Conservation (phyloP, 2,113 vertebrate species). For the Hystrix cristata region DNA sequence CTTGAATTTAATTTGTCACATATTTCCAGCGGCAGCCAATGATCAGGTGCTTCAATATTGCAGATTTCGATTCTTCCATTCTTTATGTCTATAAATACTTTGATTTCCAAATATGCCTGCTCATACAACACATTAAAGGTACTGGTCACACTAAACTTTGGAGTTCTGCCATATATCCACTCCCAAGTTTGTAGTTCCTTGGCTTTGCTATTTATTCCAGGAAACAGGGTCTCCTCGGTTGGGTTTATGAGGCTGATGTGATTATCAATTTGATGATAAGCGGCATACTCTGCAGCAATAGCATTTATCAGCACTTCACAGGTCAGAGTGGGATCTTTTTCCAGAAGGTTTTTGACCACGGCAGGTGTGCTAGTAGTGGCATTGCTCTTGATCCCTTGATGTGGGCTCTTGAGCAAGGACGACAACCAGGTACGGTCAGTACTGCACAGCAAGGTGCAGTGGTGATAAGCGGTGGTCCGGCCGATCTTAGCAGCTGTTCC, state of each 20-base stretch:
- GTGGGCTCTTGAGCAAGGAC: constrained; percentile 90
- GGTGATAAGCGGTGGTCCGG: constrained; percentile 94
- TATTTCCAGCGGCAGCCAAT: constrained; percentile 91
- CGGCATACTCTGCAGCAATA: constrained; percentile 91
- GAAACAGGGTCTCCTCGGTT: constrained; percentile 89
- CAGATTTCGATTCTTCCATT: constrained; percentile 92
- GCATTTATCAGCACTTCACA: constrained; percentile 90
- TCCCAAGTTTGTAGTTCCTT: constrained; percentile 93
- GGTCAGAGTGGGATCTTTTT: constrained; percentile 92
- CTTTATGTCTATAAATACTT: constrained; percentile 91
- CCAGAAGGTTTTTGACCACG: constrained; percentile 92
- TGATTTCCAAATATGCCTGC: constrained; percentile 81
- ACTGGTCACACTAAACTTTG: constrained; percentile 92
- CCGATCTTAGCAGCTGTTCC: constrained; percentile 96
- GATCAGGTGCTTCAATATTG: constrained; percentile 85
- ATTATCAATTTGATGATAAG: constrained; percentile 86
- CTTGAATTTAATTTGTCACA: constrained; percentile 84
- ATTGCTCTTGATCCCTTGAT: constrained; percentile 92
- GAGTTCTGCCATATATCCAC: constrained; percentile 96
- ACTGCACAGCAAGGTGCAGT: constrained; percentile 95
- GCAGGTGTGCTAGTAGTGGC: constrained; percentile 95
- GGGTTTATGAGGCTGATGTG: constrained; percentile 89
- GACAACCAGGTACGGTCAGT: constrained; percentile 90
- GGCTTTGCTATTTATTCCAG: constrained; percentile 89
- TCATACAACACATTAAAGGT: constrained; percentile 86